Base-by-base conservation (phyloP, 1,140 invertebrate species). In the Drosophila auraria region DNA sequence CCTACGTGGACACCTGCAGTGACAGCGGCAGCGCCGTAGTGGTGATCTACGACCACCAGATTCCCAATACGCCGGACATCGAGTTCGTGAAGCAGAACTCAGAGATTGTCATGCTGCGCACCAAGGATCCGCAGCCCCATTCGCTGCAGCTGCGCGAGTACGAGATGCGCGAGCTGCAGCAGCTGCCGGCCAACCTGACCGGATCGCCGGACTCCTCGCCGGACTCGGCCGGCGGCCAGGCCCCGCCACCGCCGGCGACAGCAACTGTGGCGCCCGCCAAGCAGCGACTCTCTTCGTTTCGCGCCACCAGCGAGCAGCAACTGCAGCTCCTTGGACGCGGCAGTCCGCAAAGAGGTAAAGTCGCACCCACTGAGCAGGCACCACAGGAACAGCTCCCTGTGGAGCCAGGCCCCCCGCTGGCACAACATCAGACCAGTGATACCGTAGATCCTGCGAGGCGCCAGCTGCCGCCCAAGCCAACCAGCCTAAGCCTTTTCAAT, bases 41-140 rank as follows among this genome's bases (percentile, higher is more conserved):
- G 27, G 90, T 92, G 20, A 92, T 92, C 78, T 93, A 92, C 51
- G 92, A 93, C 68, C 92, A 92, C 75, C 91, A 91, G 60, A 91
- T 92, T 45, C 91, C 91, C 53, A 92, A 80, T 12, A 92, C 92
- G 44, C 91, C 92, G 23, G 92, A 93, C 59, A 93, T 93, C 33
- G 92, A 93, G 74, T 93, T 93, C 65, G 81, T 86, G n/a, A 91
- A 92, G 50, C 87, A 93, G 69, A 93, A 93, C 61, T 91, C 92
- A 4, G 92, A 93, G 62, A 92, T 93, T 59, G 92, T 93, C 14
- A 65, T 93, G 38, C 44, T 93, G 64, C 87, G 92, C 15, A 92
- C 91, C 38, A 93, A 93, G 60, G 86, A 91, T 62, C 91, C 87
- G 23, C 80, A 87, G 66, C 69, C 70, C 2, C 38, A 73, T 5